Percentiles rank a stretch among this genome's conserved stretches.
Conservation (phyloP, 2,113 vertebrate species). For the Bufo gargarizans region DNA sequence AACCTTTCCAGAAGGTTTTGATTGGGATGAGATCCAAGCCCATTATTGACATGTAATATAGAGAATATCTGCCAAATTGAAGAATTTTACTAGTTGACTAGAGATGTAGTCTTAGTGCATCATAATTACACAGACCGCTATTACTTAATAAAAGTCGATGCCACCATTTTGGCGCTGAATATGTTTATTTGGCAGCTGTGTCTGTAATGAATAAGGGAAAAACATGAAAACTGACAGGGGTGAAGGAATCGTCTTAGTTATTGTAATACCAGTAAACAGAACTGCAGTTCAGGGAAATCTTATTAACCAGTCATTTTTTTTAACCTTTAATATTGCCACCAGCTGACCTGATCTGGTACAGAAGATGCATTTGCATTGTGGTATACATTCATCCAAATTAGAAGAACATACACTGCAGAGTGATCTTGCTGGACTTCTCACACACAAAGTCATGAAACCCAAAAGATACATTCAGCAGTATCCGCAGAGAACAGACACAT, state of each 20-base stretch:
- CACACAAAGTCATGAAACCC: not conserved
- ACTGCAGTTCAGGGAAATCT: not conserved
- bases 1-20: too few species aligned
- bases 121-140: not conserved
- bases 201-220: not conserved
- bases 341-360: not conserved
- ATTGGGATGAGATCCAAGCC: too few species aligned
- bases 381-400: not conserved
- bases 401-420: not conserved
- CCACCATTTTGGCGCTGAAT: not conserved
- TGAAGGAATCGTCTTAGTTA: not conserved
- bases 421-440: not conserved
- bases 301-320: not conserved
- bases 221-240: not conserved
- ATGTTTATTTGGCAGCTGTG: conserved; percentile 9
- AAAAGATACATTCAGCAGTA: not conserved
- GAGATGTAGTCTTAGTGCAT: not conserved
- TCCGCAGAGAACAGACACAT: not conserved
- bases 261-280: not conserved
- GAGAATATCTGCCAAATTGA: too few species aligned
- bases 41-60: too few species aligned
- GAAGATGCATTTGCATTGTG: not conserved
- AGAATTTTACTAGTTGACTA: too few species aligned
- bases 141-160: not conserved
- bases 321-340: not conserved